A percentile compares a stretch with the other conserved stretches of the same genome.
phyloP scores from a whole-genome alignment of 2,888 invertebrate genomes.

The Ophioninae sp. region DNA sequence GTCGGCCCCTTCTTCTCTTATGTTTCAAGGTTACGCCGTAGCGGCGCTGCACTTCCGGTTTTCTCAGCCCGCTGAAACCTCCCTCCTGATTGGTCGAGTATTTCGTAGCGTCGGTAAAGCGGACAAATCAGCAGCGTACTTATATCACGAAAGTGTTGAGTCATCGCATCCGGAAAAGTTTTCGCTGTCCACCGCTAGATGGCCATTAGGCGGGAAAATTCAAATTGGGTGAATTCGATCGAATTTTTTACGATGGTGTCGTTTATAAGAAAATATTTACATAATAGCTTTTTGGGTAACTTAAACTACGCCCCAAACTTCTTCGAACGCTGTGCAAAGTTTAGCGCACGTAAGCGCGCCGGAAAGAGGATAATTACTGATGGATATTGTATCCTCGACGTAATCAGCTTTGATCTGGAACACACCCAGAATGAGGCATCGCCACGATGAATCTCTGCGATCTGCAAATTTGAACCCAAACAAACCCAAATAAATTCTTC shows the following conservation, averaged over 20 bases:
- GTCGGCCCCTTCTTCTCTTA: background rate
- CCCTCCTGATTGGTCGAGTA: constrained; percentile 24
- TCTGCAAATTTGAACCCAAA: background rate
- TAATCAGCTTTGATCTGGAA: constrained; percentile 88
- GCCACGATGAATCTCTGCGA: background rate
- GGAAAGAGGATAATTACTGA: constrained; percentile 98
- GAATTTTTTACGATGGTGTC: constrained; percentile 11
- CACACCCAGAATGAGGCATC: background rate
- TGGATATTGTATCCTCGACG: constrained; percentile 93
- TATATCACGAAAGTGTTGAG: constrained; percentile 68
- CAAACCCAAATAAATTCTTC: constrained; percentile 67
- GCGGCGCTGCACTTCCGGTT: constrained; percentile 62
- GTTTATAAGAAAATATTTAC: constrained; percentile 49
- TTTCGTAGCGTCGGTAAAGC: constrained; percentile 53
- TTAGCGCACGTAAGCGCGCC: constrained; percentile 98
- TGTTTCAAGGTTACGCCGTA: background rate
- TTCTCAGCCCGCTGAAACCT: constrained; percentile 24
- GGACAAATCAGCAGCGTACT: constrained; percentile 65
- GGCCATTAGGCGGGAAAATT: constrained; percentile 44
- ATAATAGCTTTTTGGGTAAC: constrained; percentile 31
- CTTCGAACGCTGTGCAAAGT: constrained; percentile 96
- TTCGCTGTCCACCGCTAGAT: constrained; percentile 8
- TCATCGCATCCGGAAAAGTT: constrained; percentile 63
- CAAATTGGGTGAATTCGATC: background rate
- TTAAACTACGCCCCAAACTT: constrained; percentile 89